Evolutionary conservation across 1,140 invertebrate genomes (phyloP), one percentile per base, ranked within the genome.

Genomic region (Drosophila lacteicornis): DNA sequence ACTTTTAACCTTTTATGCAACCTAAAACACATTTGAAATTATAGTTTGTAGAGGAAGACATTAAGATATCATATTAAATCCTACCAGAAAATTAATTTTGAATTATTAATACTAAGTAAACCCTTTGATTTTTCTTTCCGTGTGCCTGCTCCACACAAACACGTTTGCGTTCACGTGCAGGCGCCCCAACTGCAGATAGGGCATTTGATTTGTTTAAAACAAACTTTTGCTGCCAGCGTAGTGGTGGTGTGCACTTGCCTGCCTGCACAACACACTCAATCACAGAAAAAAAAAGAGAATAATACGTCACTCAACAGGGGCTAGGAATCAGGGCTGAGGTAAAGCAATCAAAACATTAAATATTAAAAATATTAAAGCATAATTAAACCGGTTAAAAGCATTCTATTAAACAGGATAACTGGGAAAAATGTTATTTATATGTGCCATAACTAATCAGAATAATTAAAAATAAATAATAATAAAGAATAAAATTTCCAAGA

Each of bases 161-260:
- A 88, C 80, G 83, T 88, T 88, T 62, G 63, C 33, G 43, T 88
- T 87, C 80, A 87, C 83, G 83, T 87, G 83, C 80, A 83, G 57
- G 60, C 79, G 51, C 63, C 66, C 47, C 38, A 40, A 61, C 68
- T 55, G 33, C 42, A 78, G 61, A 71, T 68, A 71, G 42, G 58
- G 71, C 57, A 70, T 74, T 84, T 74, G 78, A 86, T 85, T 85
- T 86, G 79, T 87, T 86, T 86, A 80, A 83, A 86, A 69, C 56
- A 80, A 55, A 79, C 53, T 71, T 85, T 71, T 85, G 15, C 36
- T 59, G 61, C 45, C 19, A 33, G 56, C 47, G 66, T 73, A 27
- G 43, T 43, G 58, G 57, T 77, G 66, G 60, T 82, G 66, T 73
- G 58, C 73, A 61, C 62, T 81, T 57, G 62, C 58, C 53, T 61